Evolutionary conservation across 2,113 vertebrate genomes (phyloP), one percentile per base, ranked within the genome.

Genomic region (Engystomops pustulosus): DNA sequence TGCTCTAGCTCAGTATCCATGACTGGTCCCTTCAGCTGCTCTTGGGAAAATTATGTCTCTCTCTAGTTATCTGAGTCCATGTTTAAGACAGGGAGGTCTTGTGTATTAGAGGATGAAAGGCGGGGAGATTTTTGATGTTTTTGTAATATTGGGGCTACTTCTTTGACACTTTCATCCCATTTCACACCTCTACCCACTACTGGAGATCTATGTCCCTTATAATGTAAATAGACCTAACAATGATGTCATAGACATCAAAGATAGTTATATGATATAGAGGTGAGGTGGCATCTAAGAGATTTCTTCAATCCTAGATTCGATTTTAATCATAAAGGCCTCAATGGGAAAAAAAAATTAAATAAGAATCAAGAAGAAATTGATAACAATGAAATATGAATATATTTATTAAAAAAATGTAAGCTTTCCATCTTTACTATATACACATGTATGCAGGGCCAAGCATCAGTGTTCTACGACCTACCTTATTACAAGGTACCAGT

Each of bases 1-100:
- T 65, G 71, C 27, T 83, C 58, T 41, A 76, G 58, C 41, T 67
- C 81, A 51, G 7, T 34, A 36, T 83, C 71, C 44, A 76, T 65
- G 18, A 25, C 44, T 65, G 41, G 18, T 23, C 71, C 36, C 8
- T 9, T 67, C 34, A 36, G 20, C 5, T 76, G 8, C 23, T 51
- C 44, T 51, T 30, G 34, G 17, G 60, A 25, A 30, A 74, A 47
- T 62, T 10, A 1, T 45, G 34, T 51, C 0, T 23, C 4, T 51
- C 0, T 23, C 4, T 2, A 20, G 8, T 4, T 2, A 30, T 20
- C 25, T 4, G 18, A 6, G 51, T 10, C 1, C 23, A n/a, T 14
- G 32, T n/a, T 44, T 62, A 62, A 62, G 17, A 17, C 32, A 5
- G 1, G 23, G 10, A 32, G 77, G 38, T 4, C 2, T 18, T 62